A percentile compares a stretch with the other conserved stretches of the same genome.
Evolutionary conservation across 2,888 invertebrate species (phyloP).

Genomic region (Drosophila sordidula): DNA sequence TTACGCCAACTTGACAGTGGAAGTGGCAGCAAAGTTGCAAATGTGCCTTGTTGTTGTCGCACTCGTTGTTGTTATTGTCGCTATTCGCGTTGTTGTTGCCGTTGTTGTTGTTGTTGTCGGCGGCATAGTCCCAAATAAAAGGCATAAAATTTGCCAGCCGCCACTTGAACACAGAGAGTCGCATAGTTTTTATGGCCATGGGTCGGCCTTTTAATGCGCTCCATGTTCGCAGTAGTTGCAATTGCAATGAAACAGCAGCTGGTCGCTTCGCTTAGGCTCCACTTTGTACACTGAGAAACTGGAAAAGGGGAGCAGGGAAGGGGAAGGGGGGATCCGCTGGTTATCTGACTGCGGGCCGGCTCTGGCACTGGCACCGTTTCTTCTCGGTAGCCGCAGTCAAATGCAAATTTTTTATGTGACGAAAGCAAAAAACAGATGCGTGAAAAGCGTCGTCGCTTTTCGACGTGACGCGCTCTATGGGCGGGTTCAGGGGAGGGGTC

Average conservation of each 20-base stretch:
- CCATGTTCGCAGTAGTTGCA: constrained; percentile 40
- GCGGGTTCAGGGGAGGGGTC: constrained; percentile 1
- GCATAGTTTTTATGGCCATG: constrained; percentile 70
- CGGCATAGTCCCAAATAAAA: constrained; percentile 68
- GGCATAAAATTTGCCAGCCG: constrained; percentile 64
- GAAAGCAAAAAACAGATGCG: constrained; percentile 59
- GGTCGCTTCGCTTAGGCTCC: constrained; percentile 33
- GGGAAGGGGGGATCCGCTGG: constrained; percentile 8
- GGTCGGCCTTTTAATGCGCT: constrained; percentile 63
- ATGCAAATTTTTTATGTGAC: constrained; percentile 65
- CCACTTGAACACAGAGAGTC: constrained; percentile 64
- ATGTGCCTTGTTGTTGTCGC: constrained; percentile 64
- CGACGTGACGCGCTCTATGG: constrained; percentile 8
- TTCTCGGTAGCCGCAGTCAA: constrained; percentile 49
- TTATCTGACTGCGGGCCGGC: constrained; percentile 26
- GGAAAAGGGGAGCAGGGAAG: background rate
- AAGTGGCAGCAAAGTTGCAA: constrained; percentile 76
- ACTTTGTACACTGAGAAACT: background rate
- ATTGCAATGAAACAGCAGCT: constrained; percentile 52
- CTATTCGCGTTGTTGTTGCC: constrained; percentile 23
- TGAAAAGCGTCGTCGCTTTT: constrained; percentile 42
- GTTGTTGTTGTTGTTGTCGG: constrained; percentile 42
- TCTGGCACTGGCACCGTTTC: constrained; percentile 29
- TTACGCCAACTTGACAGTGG: constrained; percentile 79
- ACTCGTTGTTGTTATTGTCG: constrained; percentile 32